A percentile compares a stretch with the other conserved stretches of the same genome.
phyloP scores from a whole-genome alignment of 2,888 invertebrate species.

The Pristionchus exspectatus region DNA sequence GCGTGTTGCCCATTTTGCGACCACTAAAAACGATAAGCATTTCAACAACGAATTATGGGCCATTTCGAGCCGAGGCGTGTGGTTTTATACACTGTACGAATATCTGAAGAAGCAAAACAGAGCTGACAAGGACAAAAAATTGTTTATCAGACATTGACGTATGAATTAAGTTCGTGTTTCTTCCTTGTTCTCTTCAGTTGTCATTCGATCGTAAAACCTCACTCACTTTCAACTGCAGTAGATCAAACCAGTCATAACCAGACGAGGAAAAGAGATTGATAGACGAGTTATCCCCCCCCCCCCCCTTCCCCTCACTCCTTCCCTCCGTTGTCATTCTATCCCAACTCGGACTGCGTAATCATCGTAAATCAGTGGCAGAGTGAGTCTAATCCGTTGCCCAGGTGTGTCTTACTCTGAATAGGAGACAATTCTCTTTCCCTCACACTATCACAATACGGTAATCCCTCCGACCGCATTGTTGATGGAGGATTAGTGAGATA shows the following conservation, averaged over 20 bases:
- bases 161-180: too few species aligned
- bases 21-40: background rate
- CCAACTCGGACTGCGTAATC: constrained; percentile 1
- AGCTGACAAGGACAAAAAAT: too few species aligned
- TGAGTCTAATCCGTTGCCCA: constrained; percentile 21
- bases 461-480: constrained; percentile 3
- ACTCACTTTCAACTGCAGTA: constrained; percentile 14
- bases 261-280: constrained; percentile 22
- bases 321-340: background rate
- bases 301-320: background rate
- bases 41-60: background rate
- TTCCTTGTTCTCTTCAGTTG: too few species aligned
- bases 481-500: constrained; percentile 17
- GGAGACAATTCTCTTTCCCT: background rate
- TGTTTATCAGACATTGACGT: too few species aligned
- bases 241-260: constrained; percentile 46
- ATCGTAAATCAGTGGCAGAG: constrained; percentile 27
- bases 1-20: background rate
- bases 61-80: background rate
- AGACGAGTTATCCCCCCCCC: background rate
- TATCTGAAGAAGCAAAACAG: too few species aligned
- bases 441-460: constrained; percentile 46
- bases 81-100: background rate
- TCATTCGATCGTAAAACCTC: background rate
- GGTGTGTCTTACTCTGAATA: constrained; percentile 25